Conservation (phyloP, 1,140 invertebrate species). For the Macrocentrus cingulum region DNA sequence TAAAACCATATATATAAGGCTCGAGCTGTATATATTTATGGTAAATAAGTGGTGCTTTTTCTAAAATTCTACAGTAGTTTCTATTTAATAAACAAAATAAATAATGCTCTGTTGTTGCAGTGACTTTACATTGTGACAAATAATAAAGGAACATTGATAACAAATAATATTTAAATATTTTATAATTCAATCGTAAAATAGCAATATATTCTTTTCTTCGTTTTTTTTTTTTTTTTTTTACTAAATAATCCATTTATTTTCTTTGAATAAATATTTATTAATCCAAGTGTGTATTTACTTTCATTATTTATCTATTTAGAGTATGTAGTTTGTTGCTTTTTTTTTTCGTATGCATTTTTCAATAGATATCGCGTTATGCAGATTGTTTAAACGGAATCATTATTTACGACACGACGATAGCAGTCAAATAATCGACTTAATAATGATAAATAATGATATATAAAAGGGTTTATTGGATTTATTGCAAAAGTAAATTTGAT, state of each 20-base stretch:
- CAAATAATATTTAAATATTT: no score
- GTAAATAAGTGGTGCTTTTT: conserved; percentile 6
- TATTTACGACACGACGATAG: conserved; percentile 13
- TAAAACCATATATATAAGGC: conserved; percentile 18
- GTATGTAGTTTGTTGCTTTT: background rate
- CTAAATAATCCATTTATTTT: no score
- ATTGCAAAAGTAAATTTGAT: no score
- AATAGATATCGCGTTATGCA: background rate
- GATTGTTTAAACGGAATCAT: conserved; percentile 12
- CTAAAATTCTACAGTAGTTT: no score
- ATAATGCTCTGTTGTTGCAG: conserved; percentile 8
- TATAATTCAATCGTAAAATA: no score
- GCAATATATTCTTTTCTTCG: no score
- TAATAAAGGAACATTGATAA: background rate
- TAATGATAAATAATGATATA: no score
- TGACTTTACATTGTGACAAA: conserved; percentile 3
- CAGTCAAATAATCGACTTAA: no score
- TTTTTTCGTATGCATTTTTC: no score
- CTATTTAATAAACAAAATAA: conserved; percentile 12
- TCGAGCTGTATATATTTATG: conserved; percentile 15
- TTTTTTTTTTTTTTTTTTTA: no score
- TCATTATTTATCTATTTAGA: background rate
- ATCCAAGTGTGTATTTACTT: background rate
- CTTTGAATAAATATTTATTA: no score
- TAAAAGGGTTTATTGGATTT: no score